Base-by-base conservation (phyloP, 2,113 vertebrate species). In the Cyrtonyx montezumae region DNA sequence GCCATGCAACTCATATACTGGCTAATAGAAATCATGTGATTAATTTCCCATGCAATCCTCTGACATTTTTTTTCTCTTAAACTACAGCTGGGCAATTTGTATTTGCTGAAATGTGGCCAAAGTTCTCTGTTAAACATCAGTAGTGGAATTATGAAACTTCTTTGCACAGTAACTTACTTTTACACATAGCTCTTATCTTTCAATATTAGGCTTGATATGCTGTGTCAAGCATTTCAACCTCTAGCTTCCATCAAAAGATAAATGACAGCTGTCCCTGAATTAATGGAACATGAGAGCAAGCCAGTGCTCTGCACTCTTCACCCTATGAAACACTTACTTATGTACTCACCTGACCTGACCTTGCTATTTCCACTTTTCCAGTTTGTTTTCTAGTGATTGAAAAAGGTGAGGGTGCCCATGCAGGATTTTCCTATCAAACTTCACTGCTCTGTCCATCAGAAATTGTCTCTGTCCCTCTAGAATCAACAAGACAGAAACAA, bases 251-350 rank as follows among this genome's bases (percentile, higher is more conserved):
- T 97, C 87, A 96, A 83, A 95, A 94, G 77, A 84, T 96, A 97
- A 97, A 94, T 97, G 97, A 95, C 96, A 97, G 92, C 88, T 96
- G 94, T 96, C 95, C 91, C 62, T 91, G 91, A 90, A 95, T 93
- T 97, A 97, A 97, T 95, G 91, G 94, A 93, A 92, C 79, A 78
- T n/a, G 69, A 94, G 69, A 91, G 73, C 58, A 90, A 91, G 97
- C 88, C 75, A 56, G 55, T 80, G 55, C 74, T 94, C 95, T 96
- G 71, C 53, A 81, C 65, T 42, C 68, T 96, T 70, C 19, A 87
- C 83, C 79, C 77, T 93, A 84, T 91, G 90, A 96, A 94, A 83
- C 95, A 79, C 82, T 96, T 97, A 97, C 96, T 92, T 80, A 94
- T 89, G 73, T 2, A 67, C 68, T 88, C 65, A 91, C 79, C 28